phyloP scores from a whole-genome alignment of 2,888 invertebrate genomes.

The Campaea margaritaria region DNA sequence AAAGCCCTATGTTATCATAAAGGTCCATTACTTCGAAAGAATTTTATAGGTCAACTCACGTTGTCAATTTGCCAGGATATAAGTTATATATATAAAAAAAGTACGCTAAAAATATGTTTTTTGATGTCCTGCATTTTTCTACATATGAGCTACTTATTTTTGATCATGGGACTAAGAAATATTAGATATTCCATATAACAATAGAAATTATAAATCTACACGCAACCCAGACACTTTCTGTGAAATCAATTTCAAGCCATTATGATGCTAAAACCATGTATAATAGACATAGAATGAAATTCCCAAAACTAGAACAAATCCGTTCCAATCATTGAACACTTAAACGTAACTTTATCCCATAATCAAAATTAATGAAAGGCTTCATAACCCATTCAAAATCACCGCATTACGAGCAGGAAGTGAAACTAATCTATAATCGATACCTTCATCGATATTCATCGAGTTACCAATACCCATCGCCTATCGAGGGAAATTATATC shows the following conservation, averaged over 20 bases:
- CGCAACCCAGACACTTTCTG: too few species aligned
- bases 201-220: too few species aligned
- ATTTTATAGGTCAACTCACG: constrained; percentile 10
- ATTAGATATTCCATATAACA: too few species aligned
- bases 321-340: constrained; percentile 21
- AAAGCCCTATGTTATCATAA: constrained; percentile 30
- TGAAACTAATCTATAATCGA: constrained; percentile 62
- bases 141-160: too few species aligned
- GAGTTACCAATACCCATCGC: constrained; percentile 17
- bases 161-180: too few species aligned
- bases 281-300: neutral
- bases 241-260: neutral
- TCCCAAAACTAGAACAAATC: constrained; percentile 16
- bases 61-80: constrained; percentile 13
- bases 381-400: constrained; percentile 17
- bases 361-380: constrained; percentile 29
- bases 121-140: too few species aligned
- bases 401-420: constrained; percentile 56
- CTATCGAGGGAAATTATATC: constrained; percentile 32
- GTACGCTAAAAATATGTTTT: neutral
- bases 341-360: neutral
- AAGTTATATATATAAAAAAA: neutral
- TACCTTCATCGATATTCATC: constrained; percentile 21
- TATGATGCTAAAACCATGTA: constrained; percentile 6
- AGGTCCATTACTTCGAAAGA: constrained; percentile 17